Evolutionary conservation across 2,888 invertebrate genomes (phyloP), one percentile per base, ranked within the genome.

Genomic region (Pandemis corylana): DNA sequence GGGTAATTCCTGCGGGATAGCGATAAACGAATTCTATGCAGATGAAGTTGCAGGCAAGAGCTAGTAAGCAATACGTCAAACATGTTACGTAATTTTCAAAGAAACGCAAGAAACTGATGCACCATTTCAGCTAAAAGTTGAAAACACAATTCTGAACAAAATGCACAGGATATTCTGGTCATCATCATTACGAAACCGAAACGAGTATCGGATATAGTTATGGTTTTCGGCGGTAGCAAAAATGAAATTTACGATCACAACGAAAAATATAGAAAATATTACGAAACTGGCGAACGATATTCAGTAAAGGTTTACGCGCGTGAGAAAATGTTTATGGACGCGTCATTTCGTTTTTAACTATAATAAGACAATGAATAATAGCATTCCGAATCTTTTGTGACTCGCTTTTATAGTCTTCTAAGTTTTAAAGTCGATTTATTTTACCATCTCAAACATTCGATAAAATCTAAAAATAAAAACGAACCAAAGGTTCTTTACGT

Each of bases 191-290:
- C 41, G 49, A 42, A 12, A 67, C 42, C 28, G 53, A 75, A 75
- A 70, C 70, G 70, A 62, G 66, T 15, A 53, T n/a, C 74, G 74
- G 74, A 75, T 75, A 75, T 75, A 75, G 74, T 70, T 75, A 75
- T 75, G 70, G 74, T 70, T 69, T 74, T 70, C 61, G 69, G 65
- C 13, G 62, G 51, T n/a, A 49, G 64, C 70, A 36, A 66, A 70
- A 75, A 44, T 49, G 62, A 66, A 75, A 75, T 75, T 75, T 75
- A 75, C 74, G 74, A 61, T 36, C 68, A 20, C 12, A 36, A 41
- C 70, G 70, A 75, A 67, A 70, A 70, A 62, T 70, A 62, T 75
- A 75, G 74, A 74, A 70, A 74, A 74, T 70, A 70, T 75, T 67
- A 70, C 53, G 74, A 70, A 70, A 75, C 73, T 64, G 73, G 59